A percentile compares a stretch with the other conserved stretches of the same genome.
Conservation (phyloP, 2,113 vertebrate genomes). For the Vulpes vulpes region DNA sequence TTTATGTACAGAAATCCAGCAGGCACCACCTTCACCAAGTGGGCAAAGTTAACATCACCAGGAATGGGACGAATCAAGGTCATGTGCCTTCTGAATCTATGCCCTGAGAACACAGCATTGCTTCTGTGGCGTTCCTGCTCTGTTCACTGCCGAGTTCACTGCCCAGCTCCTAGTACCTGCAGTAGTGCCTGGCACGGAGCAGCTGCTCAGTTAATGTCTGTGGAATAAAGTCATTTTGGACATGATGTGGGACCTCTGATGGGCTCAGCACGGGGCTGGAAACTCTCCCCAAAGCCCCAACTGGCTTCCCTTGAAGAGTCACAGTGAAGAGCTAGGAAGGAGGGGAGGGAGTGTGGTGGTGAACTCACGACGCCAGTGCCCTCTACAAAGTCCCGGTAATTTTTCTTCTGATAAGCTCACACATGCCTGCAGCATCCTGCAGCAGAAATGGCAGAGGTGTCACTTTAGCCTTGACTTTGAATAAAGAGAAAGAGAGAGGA, state of each 20-base stretch:
- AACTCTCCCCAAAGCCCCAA: neutral
- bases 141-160: neutral
- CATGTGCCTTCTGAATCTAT: neutral
- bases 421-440: neutral
- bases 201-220: neutral
- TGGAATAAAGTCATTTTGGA: neutral
- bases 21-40: neutral
- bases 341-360: too few relatives aligned
- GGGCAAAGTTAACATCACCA: neutral
- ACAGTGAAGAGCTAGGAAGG: neutral
- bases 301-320: neutral
- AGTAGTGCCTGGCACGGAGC: rapidly evolving
- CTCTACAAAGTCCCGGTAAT: neutral
- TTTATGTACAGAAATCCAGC: neutral
- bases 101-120: too few relatives aligned
- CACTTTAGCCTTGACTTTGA: neutral
- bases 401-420: neutral
- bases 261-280: neutral
- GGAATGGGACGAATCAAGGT: neutral
- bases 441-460: neutral
- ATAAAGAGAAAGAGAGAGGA: constrained; percentile 2
- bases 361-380: neutral
- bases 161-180: neutral
- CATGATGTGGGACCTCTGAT: rapidly evolving
- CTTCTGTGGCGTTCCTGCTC: neutral